Evolutionary conservation across 1,140 invertebrate species (phyloP), one percentile per base, ranked within the genome.

Genomic region (Trigoniulus corallinus): DNA sequence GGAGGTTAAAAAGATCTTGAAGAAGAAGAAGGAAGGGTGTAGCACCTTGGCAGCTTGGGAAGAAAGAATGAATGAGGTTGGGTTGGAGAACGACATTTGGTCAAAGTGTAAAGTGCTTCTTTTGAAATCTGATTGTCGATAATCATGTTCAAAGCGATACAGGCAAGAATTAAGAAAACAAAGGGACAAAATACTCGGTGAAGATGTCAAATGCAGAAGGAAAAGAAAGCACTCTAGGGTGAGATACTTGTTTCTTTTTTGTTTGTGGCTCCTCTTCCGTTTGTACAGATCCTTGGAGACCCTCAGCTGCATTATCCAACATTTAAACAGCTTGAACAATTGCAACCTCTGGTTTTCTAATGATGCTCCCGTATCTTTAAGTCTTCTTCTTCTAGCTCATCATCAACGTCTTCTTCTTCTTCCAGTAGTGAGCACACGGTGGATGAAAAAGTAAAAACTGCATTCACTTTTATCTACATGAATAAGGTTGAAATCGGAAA

Each of bases 41-140:
- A 53, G 29, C 24, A 57, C 54, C 43, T 53, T 57, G 26, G 56
- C 56, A 23, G 56, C 56, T 21, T 57, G 56, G 56, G 56, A 57
- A 52, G 56, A 56, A 7, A 53, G 52, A 42, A 56, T 57, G 54
- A 57, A 57, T 50, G 52, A 57, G 25, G 56, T 44, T 39, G n/a
- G n/a, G n/a, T n/a, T n/a, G n/a, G n/a, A n/a, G n/a, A n/a, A n/a
- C n/a, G n/a, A n/a, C n/a, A n/a, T 39, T 39, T 39, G 18, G 18
- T 39, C 18, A 18, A 18, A 13, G 37, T 39, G 12, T 39, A 18
- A 12, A 39, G 18, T 39, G 18, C 18, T 13, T 12, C 12, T 12
- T 39, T 12, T 39, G 18, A 39, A 13, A 39, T 39, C 12, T 18
- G 18, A 18, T 39, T 39, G 12, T 12, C 37, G 37, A 18, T 39